Evolutionary conservation across 1,140 invertebrate genomes (phyloP), one percentile per base, ranked within the genome.

Genomic region (Drosophila truncata): DNA sequence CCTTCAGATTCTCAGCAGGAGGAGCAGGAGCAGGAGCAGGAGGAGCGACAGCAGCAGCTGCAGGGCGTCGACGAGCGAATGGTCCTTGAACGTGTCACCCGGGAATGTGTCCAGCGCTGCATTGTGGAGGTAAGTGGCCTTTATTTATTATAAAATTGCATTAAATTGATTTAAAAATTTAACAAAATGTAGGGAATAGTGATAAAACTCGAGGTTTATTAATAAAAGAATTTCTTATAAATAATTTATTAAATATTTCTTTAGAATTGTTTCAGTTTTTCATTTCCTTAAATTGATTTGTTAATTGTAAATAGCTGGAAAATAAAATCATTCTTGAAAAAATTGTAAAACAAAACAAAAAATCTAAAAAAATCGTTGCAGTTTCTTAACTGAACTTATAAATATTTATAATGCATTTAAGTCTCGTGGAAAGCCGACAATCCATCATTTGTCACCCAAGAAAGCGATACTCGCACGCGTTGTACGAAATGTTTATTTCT

Each of bases 51-150:
- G 14, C 59, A 50, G 13, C 59, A 67, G 1, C 27, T 47, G 4
- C 63, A 44, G 8, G 72, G 44, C 14, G 63, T 71, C 11, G 85
- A 87, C 29, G 84, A 87, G 65, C 73, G 80, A 9, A 66, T 88
- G 13, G 58, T 60, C 31, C 39, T 80, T 14, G 84, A 90, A 37
- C 71, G 52, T 2, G 84, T 91, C 25, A 91, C 88, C n/a, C 42
- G 80, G 4, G 87, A 91, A 8, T 91, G 88, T 55, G 70, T 91
- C 10, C 77, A 84, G 62, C 88, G 84, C 3, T 91, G 88, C 46
- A 85, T 91, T 60, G 78, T 88, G 3, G 88, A 91, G 80, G 88
- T 91, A 47, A 90, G 85, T 82, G 4, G 2, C 11, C 0, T 29
- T n/a, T 44, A 16, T 62, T 63, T 42, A 0, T 10, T 13, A 33